A percentile compares a stretch with the other conserved stretches of the same genome.
These are phyloP conservation scores for Leucania comma DNA, from an alignment of 2,888 invertebrate genomes.

Conservation along the genomic window DNA sequence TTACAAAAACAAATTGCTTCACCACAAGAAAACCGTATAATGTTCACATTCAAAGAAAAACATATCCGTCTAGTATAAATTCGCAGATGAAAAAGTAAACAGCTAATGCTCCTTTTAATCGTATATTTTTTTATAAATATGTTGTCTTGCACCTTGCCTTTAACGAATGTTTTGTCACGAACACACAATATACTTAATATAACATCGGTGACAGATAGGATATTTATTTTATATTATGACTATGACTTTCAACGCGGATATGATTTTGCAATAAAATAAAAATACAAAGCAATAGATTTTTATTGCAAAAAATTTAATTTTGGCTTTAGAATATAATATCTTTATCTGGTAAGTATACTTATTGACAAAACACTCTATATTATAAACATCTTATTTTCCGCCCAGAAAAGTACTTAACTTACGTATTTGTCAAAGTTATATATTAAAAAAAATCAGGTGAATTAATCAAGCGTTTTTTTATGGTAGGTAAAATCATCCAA, in stretches of 20 bases:
- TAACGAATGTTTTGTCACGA: conserved; percentile 1
- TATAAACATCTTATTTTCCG: too few relatives aligned
- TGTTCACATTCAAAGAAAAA: background rate
- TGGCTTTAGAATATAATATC: too few relatives aligned
- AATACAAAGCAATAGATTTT: too few relatives aligned
- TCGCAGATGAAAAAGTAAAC: background rate
- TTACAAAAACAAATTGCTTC: background rate
- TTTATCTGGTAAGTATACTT: too few relatives aligned
- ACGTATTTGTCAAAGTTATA: too few relatives aligned
- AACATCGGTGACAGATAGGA: too few relatives aligned
- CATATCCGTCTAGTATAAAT: background rate
- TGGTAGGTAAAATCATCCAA: too few relatives aligned
- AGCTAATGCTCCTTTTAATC: background rate
- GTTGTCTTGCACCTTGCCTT: background rate
- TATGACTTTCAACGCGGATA: background rate
- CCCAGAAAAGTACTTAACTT: too few relatives aligned
- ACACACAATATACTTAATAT: background rate
- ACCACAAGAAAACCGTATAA: background rate
- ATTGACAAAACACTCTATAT: too few relatives aligned
- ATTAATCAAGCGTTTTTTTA: too few relatives aligned
- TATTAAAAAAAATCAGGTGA: too few relatives aligned
- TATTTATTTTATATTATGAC: background rate
- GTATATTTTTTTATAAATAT: conserved; percentile 18
- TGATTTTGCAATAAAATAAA: background rate
- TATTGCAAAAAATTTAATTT: too few relatives aligned